phyloP scores from a whole-genome alignment of 2,797 vertebrate genomes.

The Coccyzus lansbergi region DNA sequence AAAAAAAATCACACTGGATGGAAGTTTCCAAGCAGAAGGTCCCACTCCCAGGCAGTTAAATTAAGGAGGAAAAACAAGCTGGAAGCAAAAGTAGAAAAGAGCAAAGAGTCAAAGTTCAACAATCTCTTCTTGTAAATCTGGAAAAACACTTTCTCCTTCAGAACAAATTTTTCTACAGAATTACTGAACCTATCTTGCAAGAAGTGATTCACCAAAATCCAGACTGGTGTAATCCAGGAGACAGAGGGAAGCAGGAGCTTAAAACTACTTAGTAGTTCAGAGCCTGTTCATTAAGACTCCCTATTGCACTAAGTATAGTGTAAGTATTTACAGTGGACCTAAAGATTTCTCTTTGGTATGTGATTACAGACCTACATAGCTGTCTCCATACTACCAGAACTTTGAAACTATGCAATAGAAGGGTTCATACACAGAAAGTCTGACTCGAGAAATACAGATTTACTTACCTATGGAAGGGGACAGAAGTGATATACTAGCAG shows the following conservation, averaged over 20 bases:
- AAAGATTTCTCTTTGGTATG: not conserved
- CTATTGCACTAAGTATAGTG: rapidly evolving
- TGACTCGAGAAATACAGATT: not conserved
- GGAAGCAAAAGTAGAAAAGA: not conserved
- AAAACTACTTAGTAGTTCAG: too few species aligned
- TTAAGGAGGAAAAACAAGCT: not conserved
- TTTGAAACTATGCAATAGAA: not conserved
- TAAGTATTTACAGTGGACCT: not conserved
- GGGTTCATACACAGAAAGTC: not conserved
- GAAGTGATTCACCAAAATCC: not conserved
- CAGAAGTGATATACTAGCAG: not conserved
- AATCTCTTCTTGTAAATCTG: not conserved
- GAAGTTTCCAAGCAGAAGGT: not conserved
- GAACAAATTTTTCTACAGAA: not conserved
- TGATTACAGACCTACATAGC: not conserved
- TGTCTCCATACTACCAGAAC: not conserved
- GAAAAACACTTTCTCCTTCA: not conserved
- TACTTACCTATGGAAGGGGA: not conserved
- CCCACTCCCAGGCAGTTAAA: not conserved
- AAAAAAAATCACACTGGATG: not conserved
- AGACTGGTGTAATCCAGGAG: not conserved
- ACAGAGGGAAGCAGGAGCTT: not conserved
- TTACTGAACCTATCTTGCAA: not conserved
- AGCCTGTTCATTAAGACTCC: not conserved
- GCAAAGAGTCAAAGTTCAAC: not conserved